Conservation (phyloP, 2,888 invertebrate genomes). For the Latrodectus hesperus region DNA sequence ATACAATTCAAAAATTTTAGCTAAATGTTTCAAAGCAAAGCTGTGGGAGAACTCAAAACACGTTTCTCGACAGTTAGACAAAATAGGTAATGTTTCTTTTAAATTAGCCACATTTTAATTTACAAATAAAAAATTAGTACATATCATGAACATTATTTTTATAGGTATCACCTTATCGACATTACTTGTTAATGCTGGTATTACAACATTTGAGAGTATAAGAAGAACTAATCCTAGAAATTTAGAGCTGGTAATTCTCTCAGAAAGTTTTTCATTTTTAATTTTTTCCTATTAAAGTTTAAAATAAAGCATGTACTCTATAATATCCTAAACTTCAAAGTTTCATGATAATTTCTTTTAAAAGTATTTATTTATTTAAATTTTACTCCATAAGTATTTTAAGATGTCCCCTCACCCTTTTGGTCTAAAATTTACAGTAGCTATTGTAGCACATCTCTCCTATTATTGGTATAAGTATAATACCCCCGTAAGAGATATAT, state of each 20-base stretch:
- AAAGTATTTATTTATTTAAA: no score
- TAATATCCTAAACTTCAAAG: no score
- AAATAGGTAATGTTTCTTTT: conserved; percentile 77
- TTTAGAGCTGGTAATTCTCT: conserved; percentile 79
- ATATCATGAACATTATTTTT: background rate
- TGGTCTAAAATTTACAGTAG: no score
- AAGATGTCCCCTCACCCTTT: no score
- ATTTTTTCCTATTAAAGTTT: no score
- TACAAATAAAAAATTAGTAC: background rate
- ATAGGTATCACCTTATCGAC: conserved; percentile 57
- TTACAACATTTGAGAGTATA: conserved; percentile 81
- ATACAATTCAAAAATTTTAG: conserved; percentile 79
- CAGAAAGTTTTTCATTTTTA: background rate
- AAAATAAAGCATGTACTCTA: no score
- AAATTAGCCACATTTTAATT: background rate
- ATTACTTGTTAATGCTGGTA: conserved; percentile 78
- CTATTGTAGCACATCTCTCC: no score
- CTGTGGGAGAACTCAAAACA: conserved; percentile 85
- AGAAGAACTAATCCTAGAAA: conserved; percentile 83
- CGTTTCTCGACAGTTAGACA: conserved; percentile 82
- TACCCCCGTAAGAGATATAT: no score
- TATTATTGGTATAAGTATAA: no score
- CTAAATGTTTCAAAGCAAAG: conserved; percentile 81
- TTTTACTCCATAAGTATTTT: no score
- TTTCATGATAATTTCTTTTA: no score